A percentile compares a stretch with the other conserved stretches of the same genome.
phyloP scores from a whole-genome alignment of 2,888 invertebrate species.

The Acrocera orbiculus region DNA sequence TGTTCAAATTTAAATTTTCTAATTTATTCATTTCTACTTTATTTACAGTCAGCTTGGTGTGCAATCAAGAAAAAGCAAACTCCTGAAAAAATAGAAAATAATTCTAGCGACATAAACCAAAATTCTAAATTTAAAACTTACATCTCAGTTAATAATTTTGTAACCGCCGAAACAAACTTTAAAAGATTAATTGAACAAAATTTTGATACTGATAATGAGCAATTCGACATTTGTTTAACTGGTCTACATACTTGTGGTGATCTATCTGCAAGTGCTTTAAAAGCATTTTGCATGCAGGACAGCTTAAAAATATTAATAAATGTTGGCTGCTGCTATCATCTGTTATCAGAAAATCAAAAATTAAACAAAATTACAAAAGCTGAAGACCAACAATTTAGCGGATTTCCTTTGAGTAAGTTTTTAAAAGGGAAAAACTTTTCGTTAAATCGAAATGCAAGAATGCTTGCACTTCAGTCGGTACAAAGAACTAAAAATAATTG shows the following conservation, averaged over 20 bases:
- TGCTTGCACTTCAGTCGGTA: conserved; percentile 72
- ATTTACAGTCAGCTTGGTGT: no score
- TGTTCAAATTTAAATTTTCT: no score
- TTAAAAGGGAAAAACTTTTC: conserved; percentile 33
- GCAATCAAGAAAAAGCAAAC: no score
- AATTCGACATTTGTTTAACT: conserved; percentile 34
- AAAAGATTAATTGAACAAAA: conserved; percentile 32
- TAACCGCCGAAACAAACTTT: conserved; percentile 42
- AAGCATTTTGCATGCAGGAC: conserved; percentile 41
- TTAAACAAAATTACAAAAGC: conserved; percentile 19
- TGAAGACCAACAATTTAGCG: conserved; percentile 27
- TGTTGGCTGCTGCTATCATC: conserved; percentile 83
- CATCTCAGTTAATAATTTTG: conserved; percentile 42
- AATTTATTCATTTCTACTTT: no score
- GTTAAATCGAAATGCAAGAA: conserved; percentile 61
- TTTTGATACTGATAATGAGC: conserved; percentile 24
- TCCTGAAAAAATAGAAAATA: not conserved
- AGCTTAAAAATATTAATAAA: conserved; percentile 47
- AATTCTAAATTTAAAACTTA: conserved; percentile 28
- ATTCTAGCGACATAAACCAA: not conserved
- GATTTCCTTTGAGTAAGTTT: conserved; percentile 52
- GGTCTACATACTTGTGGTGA: conserved; percentile 86
- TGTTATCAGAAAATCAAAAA: conserved; percentile 41
- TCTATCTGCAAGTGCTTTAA: conserved; percentile 53
- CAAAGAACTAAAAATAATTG: conserved; percentile 42